A percentile compares a stretch with the other conserved stretches of the same genome.
These are phyloP conservation scores for Glaucopsyche alexis DNA, from an alignment of 2,888 invertebrate genomes.

Conservation along the genomic window DNA sequence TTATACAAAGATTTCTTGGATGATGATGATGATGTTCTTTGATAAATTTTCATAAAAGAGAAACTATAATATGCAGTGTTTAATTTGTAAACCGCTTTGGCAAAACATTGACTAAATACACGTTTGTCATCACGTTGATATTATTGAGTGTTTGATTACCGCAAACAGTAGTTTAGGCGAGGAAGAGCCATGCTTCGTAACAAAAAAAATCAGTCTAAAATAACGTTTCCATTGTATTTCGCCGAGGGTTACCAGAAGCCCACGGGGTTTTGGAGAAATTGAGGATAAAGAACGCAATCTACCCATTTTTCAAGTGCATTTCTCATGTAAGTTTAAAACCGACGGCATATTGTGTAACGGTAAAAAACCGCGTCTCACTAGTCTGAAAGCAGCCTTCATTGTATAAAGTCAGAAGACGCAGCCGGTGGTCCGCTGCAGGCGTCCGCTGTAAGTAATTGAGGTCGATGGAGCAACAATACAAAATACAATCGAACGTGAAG, in stretches of 20 bases:
- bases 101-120: neutral
- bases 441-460: neutral
- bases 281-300: too few relatives aligned
- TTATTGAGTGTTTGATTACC: slow-evolving; percentile 7
- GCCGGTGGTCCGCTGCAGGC: neutral
- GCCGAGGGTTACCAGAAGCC: too few relatives aligned
- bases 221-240: too few relatives aligned
- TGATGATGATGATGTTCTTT: neutral
- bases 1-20: too few relatives aligned
- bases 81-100: neutral
- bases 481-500: neutral
- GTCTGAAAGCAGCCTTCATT: too few relatives aligned
- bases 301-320: too few relatives aligned
- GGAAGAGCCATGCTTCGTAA: too few relatives aligned
- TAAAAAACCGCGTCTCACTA: too few relatives aligned
- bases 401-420: neutral
- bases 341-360: too few relatives aligned
- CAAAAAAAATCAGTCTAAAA: too few relatives aligned
- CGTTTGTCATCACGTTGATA: neutral
- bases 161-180: neutral
- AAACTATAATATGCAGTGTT: neutral
- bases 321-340: too few relatives aligned
- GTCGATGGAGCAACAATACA: neutral
- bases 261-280: too few relatives aligned
- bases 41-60: neutral